Percentiles rank a stretch among this genome's conserved stretches.
These are phyloP conservation scores for Drosophila parabipectinata DNA, from an alignment of 1,140 invertebrate genomes.

Conservation along the genomic window DNA sequence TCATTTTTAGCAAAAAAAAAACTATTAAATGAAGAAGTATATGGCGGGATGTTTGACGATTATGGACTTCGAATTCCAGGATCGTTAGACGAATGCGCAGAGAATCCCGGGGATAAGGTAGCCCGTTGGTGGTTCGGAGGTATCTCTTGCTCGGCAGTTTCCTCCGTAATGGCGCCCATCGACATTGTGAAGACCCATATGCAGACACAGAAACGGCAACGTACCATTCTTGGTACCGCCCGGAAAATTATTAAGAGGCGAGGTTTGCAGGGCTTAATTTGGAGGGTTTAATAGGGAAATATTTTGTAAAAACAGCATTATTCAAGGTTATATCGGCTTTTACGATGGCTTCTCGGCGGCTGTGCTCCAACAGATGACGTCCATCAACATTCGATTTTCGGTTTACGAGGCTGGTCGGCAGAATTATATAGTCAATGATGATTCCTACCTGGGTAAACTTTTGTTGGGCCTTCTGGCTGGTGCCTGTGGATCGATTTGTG, in stretches of 20 bases:
- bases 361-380: constrained; percentile 96
- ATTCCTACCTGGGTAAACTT: constrained; percentile 88
- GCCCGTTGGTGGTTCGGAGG: constrained; percentile 59
- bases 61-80: background rate
- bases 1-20: background rate
- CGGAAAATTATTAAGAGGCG: constrained; percentile 13
- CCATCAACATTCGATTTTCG: constrained; percentile 97
- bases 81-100: background rate
- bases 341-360: constrained; percentile 99
- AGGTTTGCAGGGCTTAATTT: constrained; percentile 8
- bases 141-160: constrained; percentile 28
- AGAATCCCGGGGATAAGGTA: background rate
- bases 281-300: too few relatives aligned
- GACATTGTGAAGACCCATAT: constrained; percentile 53
- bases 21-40: background rate
- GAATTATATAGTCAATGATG: constrained; percentile 78
- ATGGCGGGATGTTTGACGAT: background rate
- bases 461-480: constrained; percentile 93
- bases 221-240: constrained; percentile 13
- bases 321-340: constrained; percentile 91
- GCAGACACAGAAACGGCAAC: constrained; percentile 33
- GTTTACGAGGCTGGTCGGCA: constrained; percentile 95
- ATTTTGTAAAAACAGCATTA: background rate
- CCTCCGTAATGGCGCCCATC: constrained; percentile 41
- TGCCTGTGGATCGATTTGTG: constrained; percentile 86